phyloP scores from a whole-genome alignment of 2,888 invertebrate genomes.

The Apotomis capreana region DNA sequence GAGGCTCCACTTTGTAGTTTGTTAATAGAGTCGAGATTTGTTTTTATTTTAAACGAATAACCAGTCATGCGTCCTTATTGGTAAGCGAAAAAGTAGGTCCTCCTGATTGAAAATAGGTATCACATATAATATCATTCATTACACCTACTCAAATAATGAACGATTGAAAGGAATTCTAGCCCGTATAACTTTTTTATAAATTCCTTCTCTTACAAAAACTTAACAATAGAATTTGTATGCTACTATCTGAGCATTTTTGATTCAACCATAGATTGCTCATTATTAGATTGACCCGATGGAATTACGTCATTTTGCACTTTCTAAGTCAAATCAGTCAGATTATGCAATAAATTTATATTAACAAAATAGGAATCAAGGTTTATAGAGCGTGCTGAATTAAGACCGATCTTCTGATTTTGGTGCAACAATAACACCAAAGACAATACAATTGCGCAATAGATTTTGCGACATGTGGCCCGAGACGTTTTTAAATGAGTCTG shows the following conservation, averaged over 20 bases:
- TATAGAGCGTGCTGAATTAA: slow-evolving; percentile 40
- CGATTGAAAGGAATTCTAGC: too few species aligned
- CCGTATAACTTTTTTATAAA: too few species aligned
- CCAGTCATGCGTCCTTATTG: too few species aligned
- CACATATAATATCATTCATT: too few species aligned
- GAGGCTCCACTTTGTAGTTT: too few species aligned
- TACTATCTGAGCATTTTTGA: slow-evolving; percentile 54
- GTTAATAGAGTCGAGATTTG: too few species aligned
- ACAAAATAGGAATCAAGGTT: slow-evolving; percentile 34
- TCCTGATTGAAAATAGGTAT: too few species aligned
- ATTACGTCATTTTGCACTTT: slow-evolving; percentile 62
- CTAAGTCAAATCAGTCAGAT: slow-evolving; percentile 48
- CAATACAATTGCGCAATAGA: slow-evolving; percentile 31
- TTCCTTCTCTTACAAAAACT: too few species aligned
- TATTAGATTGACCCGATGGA: slow-evolving; percentile 60
- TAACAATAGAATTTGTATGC: slow-evolving; percentile 31
- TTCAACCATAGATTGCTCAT: slow-evolving; percentile 59
- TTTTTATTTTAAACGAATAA: too few species aligned
- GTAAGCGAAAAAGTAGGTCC: too few species aligned
- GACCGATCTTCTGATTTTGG: slow-evolving; percentile 24
- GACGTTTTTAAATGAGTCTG: slow-evolving; percentile 12
- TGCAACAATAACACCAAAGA: slow-evolving; percentile 28
- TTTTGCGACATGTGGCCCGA: slow-evolving; percentile 33
- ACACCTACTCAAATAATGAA: too few species aligned
- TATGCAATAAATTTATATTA: slow-evolving; percentile 29